Evolutionary conservation across 2,797 vertebrate genomes (phyloP), one percentile per base, ranked within the genome.

Genomic region (Melanotaenia parkinsoni): DNA sequence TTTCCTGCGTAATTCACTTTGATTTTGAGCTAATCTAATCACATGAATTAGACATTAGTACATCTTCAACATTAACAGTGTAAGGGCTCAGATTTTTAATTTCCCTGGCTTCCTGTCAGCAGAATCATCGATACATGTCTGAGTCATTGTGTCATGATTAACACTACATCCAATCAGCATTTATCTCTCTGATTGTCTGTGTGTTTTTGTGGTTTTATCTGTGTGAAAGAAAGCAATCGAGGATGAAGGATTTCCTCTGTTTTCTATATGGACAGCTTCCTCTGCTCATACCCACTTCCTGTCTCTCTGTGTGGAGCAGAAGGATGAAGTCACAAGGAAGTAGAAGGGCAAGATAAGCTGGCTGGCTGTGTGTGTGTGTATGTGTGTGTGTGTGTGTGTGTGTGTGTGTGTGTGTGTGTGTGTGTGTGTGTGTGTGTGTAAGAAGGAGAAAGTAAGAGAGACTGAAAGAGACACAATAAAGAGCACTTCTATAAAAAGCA

Each of bases 401-500:
- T 28, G 26, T 28, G 26, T 28, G 26, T 28, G 26, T 28, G 26
- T 28, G 2, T 28, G 26, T 28, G 28, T 28, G 30, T 30, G 30
- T 30, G 30, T 40, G 62, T 45, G 67, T 54, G 67, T 24, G 28
- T 28, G 63, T 28, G 43, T 35, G 58, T 6, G 32, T 33, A 43
- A 3, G 51, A 38, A 11, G 6, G 22, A 16, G 58, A 22, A 54
- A 14, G 67, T 14, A 51, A 10, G 37, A 33, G 58, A 43, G 57
- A 75, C 18, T 56, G 47, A 64, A 47, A 53, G 64, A 32, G 26
- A 43, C 61, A 77, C 67, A 87, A 76, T 72, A 78, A 79, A 79
- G 69, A 78, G 72, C 70, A 62, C 77, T 84, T 83, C 88, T 90
- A 90, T 87, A 88, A 89, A 90, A 89, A 91, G 80, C 58, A 24